phyloP scores from a whole-genome alignment of 2,113 vertebrate genomes.

The Centropristis striata region DNA sequence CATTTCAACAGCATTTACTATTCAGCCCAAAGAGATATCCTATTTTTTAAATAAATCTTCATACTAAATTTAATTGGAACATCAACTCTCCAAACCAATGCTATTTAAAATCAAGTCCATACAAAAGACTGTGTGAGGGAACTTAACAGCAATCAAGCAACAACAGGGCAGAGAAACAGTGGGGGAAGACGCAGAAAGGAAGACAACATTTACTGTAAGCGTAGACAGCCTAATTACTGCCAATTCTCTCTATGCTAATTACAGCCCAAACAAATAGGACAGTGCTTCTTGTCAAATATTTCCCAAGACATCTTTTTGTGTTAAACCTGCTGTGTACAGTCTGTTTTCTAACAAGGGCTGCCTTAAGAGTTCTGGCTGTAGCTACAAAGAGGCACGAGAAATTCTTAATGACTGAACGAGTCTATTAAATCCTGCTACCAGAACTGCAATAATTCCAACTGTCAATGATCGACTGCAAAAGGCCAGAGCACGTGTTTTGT shows the following conservation, averaged over 20 bases:
- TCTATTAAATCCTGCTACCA: constrained; percentile 16
- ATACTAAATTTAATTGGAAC: neutral
- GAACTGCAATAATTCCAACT: neutral
- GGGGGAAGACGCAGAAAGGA: constrained; percentile 38
- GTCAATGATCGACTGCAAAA: constrained; percentile 21
- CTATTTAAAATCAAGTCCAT: neutral
- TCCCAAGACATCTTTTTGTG: constrained; percentile 33
- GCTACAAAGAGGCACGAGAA: constrained; percentile 3
- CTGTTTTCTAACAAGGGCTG: constrained; percentile 23
- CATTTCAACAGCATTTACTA: neutral
- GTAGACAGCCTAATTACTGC: constrained; percentile 61
- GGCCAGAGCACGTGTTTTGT: constrained; percentile 16
- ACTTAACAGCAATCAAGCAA: constrained; percentile 12
- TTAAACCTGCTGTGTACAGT: constrained; percentile 18
- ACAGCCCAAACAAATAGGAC: constrained; percentile 57
- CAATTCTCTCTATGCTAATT: constrained; percentile 58
- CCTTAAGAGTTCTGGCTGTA: constrained; percentile 1
- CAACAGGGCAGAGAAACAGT: constrained; percentile 9
- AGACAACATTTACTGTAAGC: constrained; percentile 40
- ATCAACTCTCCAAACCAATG: neutral
- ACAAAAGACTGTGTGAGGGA: neutral
- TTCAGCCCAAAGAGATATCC: neutral
- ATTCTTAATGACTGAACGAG: constrained; percentile 1
- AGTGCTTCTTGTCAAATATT: constrained; percentile 47
- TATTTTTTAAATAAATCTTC: too few relatives aligned